These are phyloP conservation scores for Aphidius colemani DNA, from an alignment of 2,888 invertebrate genomes.

Conservation along the genomic window DNA sequence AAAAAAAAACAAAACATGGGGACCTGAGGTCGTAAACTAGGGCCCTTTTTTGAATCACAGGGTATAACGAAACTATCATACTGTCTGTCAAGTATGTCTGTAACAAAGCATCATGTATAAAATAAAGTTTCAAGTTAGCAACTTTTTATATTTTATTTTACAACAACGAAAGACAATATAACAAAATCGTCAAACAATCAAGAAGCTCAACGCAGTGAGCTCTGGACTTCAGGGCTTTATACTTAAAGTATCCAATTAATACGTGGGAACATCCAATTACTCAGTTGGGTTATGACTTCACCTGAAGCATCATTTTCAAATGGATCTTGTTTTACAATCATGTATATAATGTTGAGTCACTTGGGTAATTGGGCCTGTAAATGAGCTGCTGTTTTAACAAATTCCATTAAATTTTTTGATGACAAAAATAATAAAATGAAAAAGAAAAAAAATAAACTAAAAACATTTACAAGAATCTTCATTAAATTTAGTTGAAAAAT, in stretches of 20 bases:
- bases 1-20: conserved; percentile 29
- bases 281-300: conserved; percentile 46
- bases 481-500: not conserved
- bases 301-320: conserved; percentile 31
- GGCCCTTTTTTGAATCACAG: conserved; percentile 29
- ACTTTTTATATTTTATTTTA: conserved; percentile 18
- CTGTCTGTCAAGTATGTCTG: too few species aligned
- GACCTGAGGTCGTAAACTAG: conserved; percentile 27
- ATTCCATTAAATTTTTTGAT: conserved; percentile 2
- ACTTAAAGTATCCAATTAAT: conserved; percentile 34
- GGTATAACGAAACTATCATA: not conserved
- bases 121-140: too few species aligned
- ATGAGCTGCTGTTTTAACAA: conserved; percentile 26
- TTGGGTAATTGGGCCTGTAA: conserved; percentile 37
- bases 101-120: conserved; percentile 24
- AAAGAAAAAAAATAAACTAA: not conserved
- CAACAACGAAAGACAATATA: conserved; percentile 51
- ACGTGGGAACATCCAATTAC: conserved; percentile 53
- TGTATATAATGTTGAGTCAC: conserved; percentile 23
- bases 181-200: conserved; percentile 32
- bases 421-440: conserved; percentile 5
- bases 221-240: conserved; percentile 21
- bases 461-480: too few species aligned
- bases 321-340: conserved; percentile 18
- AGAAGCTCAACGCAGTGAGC: conserved; percentile 24